Conservation (phyloP, 2,113 vertebrate genomes). For the Cepphus grylle region DNA sequence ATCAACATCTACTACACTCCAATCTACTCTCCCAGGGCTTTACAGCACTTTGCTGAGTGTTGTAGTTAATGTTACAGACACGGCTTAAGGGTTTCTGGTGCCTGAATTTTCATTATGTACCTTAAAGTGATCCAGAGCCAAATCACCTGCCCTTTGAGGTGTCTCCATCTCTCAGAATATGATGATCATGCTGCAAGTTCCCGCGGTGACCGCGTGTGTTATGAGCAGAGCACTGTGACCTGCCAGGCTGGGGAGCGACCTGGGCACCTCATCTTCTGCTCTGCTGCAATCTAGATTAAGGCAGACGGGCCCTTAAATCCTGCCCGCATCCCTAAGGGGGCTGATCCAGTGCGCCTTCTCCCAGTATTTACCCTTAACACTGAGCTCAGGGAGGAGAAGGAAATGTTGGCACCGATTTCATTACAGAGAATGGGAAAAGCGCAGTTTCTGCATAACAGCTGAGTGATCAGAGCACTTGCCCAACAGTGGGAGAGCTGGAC, state of each 20-base stretch:
- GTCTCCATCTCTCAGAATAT: not conserved
- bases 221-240: not conserved
- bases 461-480: not conserved
- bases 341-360: not conserved
- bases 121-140: not conserved
- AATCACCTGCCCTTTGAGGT: not conserved
- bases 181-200: not conserved
- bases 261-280: accelerated
- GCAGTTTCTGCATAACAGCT: not conserved
- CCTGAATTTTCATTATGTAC: not conserved
- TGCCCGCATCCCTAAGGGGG: not conserved
- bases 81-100: not conserved
- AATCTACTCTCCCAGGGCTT: not conserved
- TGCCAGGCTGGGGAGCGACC: accelerated
- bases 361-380: not conserved
- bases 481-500: not conserved
- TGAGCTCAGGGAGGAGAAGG: not conserved
- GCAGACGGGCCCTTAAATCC: not conserved
- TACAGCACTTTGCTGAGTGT: not conserved
- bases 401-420: not conserved
- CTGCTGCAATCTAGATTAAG: not conserved
- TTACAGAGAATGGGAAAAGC: not conserved
- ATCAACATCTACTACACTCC: not conserved
- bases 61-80: not conserved
- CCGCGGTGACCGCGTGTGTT: no score